Base-by-base conservation (phyloP, 2,113 vertebrate genomes). In the Corythornis vintsioides region DNA sequence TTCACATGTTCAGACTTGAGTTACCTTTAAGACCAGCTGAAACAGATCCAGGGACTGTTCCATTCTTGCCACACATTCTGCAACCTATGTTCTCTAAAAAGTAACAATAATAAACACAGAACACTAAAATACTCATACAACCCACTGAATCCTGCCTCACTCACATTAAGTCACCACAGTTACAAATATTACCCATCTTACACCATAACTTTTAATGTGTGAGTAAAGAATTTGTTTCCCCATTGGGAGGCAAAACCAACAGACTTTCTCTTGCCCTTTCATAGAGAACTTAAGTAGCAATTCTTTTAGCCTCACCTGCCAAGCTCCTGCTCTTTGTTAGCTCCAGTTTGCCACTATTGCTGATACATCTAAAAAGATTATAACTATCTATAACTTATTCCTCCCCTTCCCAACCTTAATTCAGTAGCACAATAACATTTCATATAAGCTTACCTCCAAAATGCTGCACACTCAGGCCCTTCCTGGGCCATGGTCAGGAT, bases 381-480 rank as follows among this genome's bases (percentile, higher is more conserved):
- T 3, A n/a, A 3, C 26, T 56, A 7, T 18, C 10, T 28, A 4
- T 17, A 15, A 5, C 8, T 61, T 42, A 15, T 3, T 74, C 14
- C 40, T 60, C 25, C 7, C 19, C 10, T 42, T 66, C 28, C 8
- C 28, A 47, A 9, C 7, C 40, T 50, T 38, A 15, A 19, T 50
- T 50, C 10, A 29, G 56, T 75, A 63, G 10, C 3, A 14, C 7
- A 25, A 4, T 15, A n/a, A 57, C 25, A 76, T 6, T 52, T n/a
- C 11, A 45, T 21, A 38, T 8, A 40, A 3, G 8, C 38, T n/a
- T 40, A 73, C 61, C 61, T 74, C 6, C 5, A 40, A 55, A 15
- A 3, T 1, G 2, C n/a, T 59, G 15, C 17, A 13, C 0, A 0
- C 11, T 33, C 0, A 0, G 2, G 3, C 5, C 9, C 7, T 31